Percentiles rank a stretch among this genome's conserved stretches.
Conservation (phyloP, 1,140 invertebrate species). For the Brachionus sp. region DNA sequence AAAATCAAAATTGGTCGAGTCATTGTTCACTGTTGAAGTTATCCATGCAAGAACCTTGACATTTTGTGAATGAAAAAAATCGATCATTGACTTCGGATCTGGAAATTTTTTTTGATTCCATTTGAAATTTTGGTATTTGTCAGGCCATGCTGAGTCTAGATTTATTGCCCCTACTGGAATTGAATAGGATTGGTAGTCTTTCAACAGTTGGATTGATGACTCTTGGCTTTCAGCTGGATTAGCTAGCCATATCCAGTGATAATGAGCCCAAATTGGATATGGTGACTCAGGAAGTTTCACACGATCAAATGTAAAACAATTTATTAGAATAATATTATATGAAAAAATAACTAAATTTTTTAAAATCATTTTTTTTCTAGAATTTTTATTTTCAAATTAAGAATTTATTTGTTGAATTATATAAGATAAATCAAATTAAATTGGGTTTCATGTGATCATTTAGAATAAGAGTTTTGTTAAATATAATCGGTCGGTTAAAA, state of each 20-base stretch:
- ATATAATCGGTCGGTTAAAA: no score
- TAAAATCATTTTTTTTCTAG: neutral
- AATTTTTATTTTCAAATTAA: no score
- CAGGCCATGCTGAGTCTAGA: constrained; percentile 28
- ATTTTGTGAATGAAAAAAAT: constrained; percentile 26
- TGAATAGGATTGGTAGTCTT: neutral
- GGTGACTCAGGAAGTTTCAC: neutral
- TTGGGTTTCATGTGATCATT: no score
- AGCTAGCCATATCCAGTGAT: constrained; percentile 21
- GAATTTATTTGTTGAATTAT: no score
- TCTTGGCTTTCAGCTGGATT: constrained; percentile 20
- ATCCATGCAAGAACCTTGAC: constrained; percentile 22
- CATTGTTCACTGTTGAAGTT: constrained; percentile 24
- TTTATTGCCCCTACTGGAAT: constrained; percentile 31
- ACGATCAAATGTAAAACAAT: neutral
- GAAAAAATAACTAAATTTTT: neutral
- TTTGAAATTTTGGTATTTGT: constrained; percentile 21
- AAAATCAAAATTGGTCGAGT: neutral
- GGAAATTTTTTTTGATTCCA: constrained; percentile 39
- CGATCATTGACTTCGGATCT: neutral
- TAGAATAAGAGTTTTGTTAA: no score
- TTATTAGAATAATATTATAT: neutral
- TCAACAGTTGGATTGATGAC: neutral
- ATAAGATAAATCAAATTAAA: no score
- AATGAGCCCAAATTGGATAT: constrained; percentile 31